Percentiles rank a stretch among this genome's conserved stretches.
These are phyloP conservation scores for Xiphophorus birchmanni DNA, from an alignment of 2,797 vertebrate species.

Conservation along the genomic window DNA sequence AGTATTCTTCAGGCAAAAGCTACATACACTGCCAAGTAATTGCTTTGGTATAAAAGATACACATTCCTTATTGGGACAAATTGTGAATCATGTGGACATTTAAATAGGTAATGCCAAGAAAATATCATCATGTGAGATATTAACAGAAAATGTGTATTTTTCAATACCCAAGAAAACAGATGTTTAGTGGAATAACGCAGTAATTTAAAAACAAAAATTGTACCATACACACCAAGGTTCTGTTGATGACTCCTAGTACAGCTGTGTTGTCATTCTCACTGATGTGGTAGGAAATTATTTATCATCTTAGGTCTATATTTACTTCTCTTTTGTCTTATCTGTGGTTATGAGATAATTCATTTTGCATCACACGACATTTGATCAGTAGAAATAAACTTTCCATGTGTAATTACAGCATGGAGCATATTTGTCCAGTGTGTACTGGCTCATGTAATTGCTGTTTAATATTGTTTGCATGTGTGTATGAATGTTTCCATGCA, in stretches of 20 bases:
- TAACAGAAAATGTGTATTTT: slow-evolving; percentile 48
- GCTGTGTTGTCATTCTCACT: slow-evolving; percentile 8
- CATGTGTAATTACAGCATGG: slow-evolving; percentile 27
- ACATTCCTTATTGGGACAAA: slow-evolving; percentile 40
- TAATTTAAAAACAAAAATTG: slow-evolving; percentile 34
- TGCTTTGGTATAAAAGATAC: slow-evolving; percentile 23
- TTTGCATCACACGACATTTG: slow-evolving; percentile 31
- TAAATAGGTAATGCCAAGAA: slow-evolving; percentile 36
- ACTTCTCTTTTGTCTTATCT: slow-evolving; percentile 17
- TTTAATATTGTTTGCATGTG: slow-evolving; percentile 50
- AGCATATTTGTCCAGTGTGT: slow-evolving; percentile 31
- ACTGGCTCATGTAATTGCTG: slow-evolving; percentile 43
- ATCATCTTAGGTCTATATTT: background rate
- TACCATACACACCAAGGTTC: slow-evolving; percentile 16
- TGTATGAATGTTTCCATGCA: slow-evolving; percentile 21
- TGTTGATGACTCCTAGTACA: background rate
- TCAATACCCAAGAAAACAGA: slow-evolving; percentile 17
- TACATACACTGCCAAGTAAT: slow-evolving; percentile 45
- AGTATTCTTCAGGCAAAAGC: slow-evolving; percentile 23
- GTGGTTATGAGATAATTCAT: slow-evolving; percentile 11
- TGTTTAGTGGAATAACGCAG: slow-evolving; percentile 5
- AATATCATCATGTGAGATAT: slow-evolving; percentile 41
- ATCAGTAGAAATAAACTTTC: slow-evolving; percentile 43
- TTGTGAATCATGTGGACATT: slow-evolving; percentile 32
- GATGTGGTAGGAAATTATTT: slow-evolving; percentile 16